A percentile compares a stretch with the other conserved stretches of the same genome.
Evolutionary conservation across 2,113 vertebrate genomes (phyloP).

Genomic region (Pleuronectes platessa): DNA sequence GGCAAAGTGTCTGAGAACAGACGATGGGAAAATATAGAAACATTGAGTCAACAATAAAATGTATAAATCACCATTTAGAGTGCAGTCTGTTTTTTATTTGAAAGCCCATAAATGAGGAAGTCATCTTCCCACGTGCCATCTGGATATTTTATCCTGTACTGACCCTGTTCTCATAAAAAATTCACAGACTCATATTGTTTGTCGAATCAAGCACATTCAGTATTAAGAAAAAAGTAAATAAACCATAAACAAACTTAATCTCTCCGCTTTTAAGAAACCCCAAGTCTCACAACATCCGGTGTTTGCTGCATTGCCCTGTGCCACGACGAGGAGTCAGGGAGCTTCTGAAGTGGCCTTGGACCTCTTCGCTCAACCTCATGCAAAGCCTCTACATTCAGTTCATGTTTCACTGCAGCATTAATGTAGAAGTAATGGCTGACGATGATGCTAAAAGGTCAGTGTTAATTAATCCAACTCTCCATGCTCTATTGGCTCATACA

Average conservation of each 20-base stretch:
- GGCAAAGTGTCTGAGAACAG: no score
- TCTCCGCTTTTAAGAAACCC: background rate
- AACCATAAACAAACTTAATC: background rate
- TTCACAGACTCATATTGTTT: no score
- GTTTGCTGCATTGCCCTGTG: slow-evolving; percentile 25
- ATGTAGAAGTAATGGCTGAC: slow-evolving; percentile 26
- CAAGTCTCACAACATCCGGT: background rate
- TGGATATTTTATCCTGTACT: background rate
- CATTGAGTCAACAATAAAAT: background rate
- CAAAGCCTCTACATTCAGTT: slow-evolving; percentile 41
- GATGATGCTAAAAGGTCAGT: slow-evolving; percentile 38
- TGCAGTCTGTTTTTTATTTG: background rate
- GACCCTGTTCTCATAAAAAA: background rate
- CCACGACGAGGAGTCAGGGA: slow-evolving; percentile 49
- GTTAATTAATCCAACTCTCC: slow-evolving; percentile 47
- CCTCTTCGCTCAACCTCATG: slow-evolving; percentile 23
- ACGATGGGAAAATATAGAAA: background rate
- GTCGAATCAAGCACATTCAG: no score
- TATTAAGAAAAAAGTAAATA: background rate
- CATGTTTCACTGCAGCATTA: slow-evolving; percentile 49
- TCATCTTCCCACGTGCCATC: background rate
- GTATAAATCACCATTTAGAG: background rate
- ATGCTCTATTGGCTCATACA: slow-evolving; percentile 27
- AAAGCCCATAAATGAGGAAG: background rate
- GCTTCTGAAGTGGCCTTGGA: slow-evolving; percentile 24